Conservation (phyloP, 2,113 vertebrate genomes). For the Burhinus bistriatus region DNA sequence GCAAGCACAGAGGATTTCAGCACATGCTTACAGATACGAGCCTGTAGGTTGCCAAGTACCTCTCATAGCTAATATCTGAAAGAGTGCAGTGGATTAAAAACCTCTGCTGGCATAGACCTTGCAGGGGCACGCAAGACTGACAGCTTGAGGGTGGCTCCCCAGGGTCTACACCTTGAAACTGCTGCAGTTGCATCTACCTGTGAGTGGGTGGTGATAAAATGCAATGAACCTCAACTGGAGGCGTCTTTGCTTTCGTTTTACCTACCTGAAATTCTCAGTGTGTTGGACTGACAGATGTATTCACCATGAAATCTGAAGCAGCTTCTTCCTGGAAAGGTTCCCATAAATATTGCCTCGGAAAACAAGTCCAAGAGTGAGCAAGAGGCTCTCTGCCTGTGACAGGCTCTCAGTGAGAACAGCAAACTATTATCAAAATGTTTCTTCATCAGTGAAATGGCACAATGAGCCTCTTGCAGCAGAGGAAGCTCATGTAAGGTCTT, state of each 20-base stretch:
- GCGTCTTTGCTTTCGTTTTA: not conserved
- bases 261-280: not conserved
- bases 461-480: not conserved
- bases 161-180: not conserved
- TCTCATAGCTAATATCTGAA: not conserved
- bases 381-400: not conserved
- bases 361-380: not conserved
- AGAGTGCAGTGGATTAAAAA: not conserved
- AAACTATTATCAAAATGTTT: not conserved
- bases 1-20: not conserved
- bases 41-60: not conserved
- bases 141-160: not conserved
- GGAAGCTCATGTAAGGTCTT: not conserved
- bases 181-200: not conserved
- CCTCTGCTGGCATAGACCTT: not conserved
- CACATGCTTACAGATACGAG: accelerated
- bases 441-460: not conserved
- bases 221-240: not conserved
- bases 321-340: not conserved
- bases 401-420: not conserved
- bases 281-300: not conserved
- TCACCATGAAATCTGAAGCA: not conserved
- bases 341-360: not conserved
- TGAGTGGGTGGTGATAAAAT: not conserved
- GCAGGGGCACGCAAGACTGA: not conserved